Evolutionary conservation across 2,797 vertebrate genomes (phyloP).

Genomic region (Chelon auratus): DNA sequence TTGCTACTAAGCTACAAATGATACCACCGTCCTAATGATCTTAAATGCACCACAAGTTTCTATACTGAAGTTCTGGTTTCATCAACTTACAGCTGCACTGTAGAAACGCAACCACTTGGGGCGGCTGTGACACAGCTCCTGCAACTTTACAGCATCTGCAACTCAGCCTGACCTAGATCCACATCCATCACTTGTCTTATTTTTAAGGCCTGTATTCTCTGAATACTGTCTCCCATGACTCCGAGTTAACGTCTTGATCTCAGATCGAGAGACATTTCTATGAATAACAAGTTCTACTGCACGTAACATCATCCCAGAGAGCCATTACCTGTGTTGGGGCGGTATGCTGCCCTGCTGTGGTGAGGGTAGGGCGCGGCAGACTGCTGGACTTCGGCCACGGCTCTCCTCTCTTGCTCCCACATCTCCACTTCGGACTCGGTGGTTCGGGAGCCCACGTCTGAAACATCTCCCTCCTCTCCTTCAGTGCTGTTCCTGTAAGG

Average conservation of each 20-base stretch:
- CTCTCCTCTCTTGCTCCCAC: constrained; percentile 90
- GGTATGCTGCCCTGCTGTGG: constrained; percentile 84
- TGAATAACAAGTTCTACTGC: constrained; percentile 7
- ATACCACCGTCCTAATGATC: neutral
- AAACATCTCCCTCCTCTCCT: constrained; percentile 95
- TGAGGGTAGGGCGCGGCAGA: constrained; percentile 82
- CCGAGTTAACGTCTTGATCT: constrained; percentile 14
- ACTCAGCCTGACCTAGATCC: constrained; percentile 65
- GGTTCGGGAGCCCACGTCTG: constrained; percentile 94
- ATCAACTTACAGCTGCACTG: neutral
- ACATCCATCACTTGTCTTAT: constrained; percentile 40
- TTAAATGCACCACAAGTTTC: too few species aligned
- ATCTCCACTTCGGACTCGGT: constrained; percentile 95
- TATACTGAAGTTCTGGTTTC: too few species aligned
- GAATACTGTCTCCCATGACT: constrained; percentile 31
- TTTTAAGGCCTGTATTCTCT: constrained; percentile 28
- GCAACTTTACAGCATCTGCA: constrained; percentile 14
- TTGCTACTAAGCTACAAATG: neutral
- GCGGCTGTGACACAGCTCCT: constrained; percentile 16
- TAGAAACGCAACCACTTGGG: neutral
- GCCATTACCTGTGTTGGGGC: constrained; percentile 85
- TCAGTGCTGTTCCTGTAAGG: constrained; percentile 98
- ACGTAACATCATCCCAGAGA: constrained; percentile 5
- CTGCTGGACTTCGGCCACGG: constrained; percentile 82
- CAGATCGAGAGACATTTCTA: constrained; percentile 6